Conservation (phyloP, 2,888 invertebrate genomes). For the Brassicogethes aeneus region DNA sequence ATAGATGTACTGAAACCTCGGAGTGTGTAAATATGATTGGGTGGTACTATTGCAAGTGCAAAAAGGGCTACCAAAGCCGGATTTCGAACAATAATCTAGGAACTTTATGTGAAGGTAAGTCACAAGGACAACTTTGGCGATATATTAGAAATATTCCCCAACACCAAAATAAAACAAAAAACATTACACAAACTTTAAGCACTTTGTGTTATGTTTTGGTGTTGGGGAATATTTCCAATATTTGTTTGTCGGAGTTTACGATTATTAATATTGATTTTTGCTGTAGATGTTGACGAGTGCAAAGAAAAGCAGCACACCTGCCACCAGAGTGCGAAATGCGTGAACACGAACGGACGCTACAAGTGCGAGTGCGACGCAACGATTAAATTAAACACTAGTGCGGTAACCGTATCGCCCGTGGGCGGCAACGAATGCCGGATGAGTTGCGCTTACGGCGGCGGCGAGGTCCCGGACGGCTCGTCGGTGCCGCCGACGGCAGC, state of each 20-base stretch:
- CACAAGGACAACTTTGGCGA: too few relatives aligned
- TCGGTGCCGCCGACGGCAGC: conserved; percentile 35
- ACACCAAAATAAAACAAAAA: too few relatives aligned
- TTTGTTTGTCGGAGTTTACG: too few relatives aligned
- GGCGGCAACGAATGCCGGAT: conserved; percentile 48
- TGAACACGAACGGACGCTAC: conserved; percentile 73
- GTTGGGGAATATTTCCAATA: too few relatives aligned
- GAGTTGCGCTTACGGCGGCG: conserved; percentile 67
- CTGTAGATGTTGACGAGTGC: conserved; percentile 78
- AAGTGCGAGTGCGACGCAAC: conserved; percentile 59
- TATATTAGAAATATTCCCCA: too few relatives aligned
- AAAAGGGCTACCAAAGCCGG: conserved; percentile 62
- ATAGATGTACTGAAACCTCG: conserved; percentile 67
- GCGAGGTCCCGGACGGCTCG: conserved; percentile 52
- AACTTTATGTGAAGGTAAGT: conserved; percentile 56
- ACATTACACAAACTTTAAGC: not conserved
- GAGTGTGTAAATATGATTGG: conserved; percentile 82
- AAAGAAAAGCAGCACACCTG: conserved; percentile 68
- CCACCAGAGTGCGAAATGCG: conserved; percentile 67
- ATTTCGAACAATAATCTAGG: conserved; percentile 47
- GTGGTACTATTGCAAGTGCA: conserved; percentile 83
- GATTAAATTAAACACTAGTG: conserved; percentile 17
- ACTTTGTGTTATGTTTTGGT: conserved; percentile 1
- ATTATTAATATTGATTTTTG: conserved; percentile 5
- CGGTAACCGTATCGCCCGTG: conserved; percentile 18